phyloP scores from a whole-genome alignment of 2,113 vertebrate species.

The Datnioides undecimradiatus region DNA sequence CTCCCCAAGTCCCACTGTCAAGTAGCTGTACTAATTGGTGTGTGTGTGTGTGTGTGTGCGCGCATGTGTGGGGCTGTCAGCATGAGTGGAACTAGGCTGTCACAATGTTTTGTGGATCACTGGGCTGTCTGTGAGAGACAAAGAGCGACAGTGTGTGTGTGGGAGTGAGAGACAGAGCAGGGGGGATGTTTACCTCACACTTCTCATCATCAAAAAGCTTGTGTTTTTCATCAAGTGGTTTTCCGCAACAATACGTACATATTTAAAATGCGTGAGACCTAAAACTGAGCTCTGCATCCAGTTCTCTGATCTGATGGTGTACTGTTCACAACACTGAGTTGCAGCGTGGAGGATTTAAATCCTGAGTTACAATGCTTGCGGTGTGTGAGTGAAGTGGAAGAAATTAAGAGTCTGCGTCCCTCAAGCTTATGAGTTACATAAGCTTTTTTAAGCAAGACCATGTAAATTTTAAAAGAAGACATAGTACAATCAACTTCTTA shows the following conservation, averaged over 20 bases:
- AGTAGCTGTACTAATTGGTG: constrained; percentile 35
- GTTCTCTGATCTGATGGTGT: neutral
- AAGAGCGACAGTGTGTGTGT: constrained; percentile 29
- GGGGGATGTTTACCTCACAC: constrained; percentile 57
- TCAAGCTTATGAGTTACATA: constrained; percentile 1
- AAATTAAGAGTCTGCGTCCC: constrained; percentile 3
- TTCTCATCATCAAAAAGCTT: constrained; percentile 33
- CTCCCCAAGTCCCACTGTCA: constrained; percentile 21
- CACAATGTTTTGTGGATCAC: constrained; percentile 69
- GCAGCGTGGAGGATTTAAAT: constrained; percentile 14
- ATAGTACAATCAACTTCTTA: neutral
- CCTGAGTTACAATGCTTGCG: neutral
- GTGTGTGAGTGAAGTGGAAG: neutral
- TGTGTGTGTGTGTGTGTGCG: neutral
- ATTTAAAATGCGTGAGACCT: constrained; percentile 5
- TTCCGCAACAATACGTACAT: constrained; percentile 21
- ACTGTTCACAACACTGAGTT: neutral
- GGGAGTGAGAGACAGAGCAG: constrained; percentile 39
- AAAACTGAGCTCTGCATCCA: neutral
- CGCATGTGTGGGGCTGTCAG: constrained; percentile 25
- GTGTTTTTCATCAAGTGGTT: constrained; percentile 52
- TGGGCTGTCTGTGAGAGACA: constrained; percentile 55
- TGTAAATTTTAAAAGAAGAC: neutral
- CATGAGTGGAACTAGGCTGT: constrained; percentile 49
- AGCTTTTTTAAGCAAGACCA: neutral